A percentile compares a stretch with the other conserved stretches of the same genome.
phyloP scores from a whole-genome alignment of 2,797 vertebrate genomes.

The Sphenodon punctatus region DNA sequence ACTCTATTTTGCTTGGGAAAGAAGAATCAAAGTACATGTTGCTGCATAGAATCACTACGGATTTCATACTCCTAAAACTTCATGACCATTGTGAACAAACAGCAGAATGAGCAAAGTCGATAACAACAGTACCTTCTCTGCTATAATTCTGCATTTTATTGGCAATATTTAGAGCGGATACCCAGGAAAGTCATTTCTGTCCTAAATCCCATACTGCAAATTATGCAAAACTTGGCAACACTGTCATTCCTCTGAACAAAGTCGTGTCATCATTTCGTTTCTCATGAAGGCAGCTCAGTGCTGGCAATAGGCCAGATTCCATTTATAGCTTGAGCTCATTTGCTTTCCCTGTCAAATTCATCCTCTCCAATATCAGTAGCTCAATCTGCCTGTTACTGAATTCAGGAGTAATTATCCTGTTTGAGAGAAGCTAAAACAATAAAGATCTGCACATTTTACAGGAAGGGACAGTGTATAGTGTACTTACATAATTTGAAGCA shows the following conservation, averaged over 20 bases:
- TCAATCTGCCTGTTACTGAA: background rate
- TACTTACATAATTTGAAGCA: conserved; percentile 98
- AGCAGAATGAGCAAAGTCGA: background rate
- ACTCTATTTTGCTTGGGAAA: no score
- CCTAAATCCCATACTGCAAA: conserved; percentile 1
- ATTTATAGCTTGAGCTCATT: background rate
- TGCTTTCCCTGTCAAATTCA: background rate
- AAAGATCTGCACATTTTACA: conserved; percentile 18
- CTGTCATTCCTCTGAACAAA: background rate
- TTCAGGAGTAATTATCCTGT: background rate
- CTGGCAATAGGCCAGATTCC: background rate
- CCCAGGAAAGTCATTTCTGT: background rate
- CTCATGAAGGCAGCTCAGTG: background rate
- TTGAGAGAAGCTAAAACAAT: background rate
- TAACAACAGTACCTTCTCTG: background rate
- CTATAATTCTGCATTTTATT: conserved; percentile 26
- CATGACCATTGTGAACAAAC: background rate
- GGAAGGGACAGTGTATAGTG: conserved; percentile 8
- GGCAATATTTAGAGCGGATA: conserved; percentile 33
- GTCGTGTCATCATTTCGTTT: background rate
- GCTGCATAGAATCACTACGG: no score
- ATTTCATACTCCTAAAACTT: no score
- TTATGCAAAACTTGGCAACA: background rate
- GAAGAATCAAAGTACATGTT: no score
- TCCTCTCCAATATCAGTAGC: background rate